Base-by-base conservation (phyloP, 2,888 invertebrate species). In the Xylota segnis region DNA sequence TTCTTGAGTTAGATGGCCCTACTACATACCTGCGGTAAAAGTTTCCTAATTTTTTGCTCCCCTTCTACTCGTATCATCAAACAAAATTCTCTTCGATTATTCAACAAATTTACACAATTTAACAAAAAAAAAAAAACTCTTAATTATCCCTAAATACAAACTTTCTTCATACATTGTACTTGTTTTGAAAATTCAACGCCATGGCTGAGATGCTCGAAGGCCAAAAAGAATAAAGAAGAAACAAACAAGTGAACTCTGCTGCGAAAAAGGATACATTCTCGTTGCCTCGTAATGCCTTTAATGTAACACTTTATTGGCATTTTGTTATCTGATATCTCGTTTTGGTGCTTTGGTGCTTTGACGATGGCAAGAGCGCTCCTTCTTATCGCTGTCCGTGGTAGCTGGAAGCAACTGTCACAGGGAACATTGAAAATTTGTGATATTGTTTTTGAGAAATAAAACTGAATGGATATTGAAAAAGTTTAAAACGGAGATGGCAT, bases 231-330 rank as follows among this genome's bases (percentile, higher is more conserved):
- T 14, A 14, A 16, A 27, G n/a, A 14, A 18, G 7, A 43, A 47
- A 45, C n/a, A 58, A 34, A 29, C 10, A 6, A 47, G 23, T 32
- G 23, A 27, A 14, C 6, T 52, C 37, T 45, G n/a, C 29, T 29
- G 16, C 10, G 7, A 32, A 58, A 77, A 68, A 45, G 68, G 68
- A 68, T 77, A 59, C 43, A 34, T 37, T 70, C 68, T 52, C 77
- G 12, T 61, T 52, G 68, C n/a, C 63, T 75, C 14, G 29, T 59
- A 68, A 77, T 77, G 45, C 52, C 77, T 37, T 65, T 65, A 78
- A 78, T 78, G 71, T 63, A 40, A 71, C 71, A 63, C 63, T 78
- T 78, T 78, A 71, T 71, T 78, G 71, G 65, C 71, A 40, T 65
- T 54, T 14, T 63, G 63, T 54, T 78, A 78, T 78, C 78, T 65